phyloP scores from a whole-genome alignment of 2,888 invertebrate genomes.

The Drosophila borborema region DNA sequence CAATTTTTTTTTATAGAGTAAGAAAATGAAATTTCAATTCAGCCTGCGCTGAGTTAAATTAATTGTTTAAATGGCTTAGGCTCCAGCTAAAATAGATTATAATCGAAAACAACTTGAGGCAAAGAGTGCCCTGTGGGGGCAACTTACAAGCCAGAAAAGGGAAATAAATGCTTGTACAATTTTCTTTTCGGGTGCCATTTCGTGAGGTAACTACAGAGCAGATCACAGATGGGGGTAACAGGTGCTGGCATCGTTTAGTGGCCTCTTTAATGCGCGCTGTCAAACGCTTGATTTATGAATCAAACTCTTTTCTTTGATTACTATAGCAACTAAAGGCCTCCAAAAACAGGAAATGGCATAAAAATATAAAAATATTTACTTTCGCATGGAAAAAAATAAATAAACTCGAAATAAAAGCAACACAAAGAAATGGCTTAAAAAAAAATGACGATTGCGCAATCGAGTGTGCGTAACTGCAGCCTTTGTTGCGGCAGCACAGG shows the following conservation, averaged over 20 bases:
- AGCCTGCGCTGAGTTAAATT: conserved; percentile 11
- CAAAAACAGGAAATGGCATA: conserved; percentile 53
- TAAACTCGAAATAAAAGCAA: conserved; percentile 40
- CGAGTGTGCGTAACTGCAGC: conserved; percentile 67
- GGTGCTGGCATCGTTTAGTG: conserved; percentile 24
- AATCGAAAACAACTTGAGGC: conserved; percentile 14
- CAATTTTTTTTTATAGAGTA: background rate
- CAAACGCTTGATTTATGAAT: conserved; percentile 65
- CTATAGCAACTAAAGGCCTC: conserved; percentile 3
- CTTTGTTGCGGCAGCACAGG: conserved; percentile 25
- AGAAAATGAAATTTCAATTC: background rate
- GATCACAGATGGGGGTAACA: conserved; percentile 59
- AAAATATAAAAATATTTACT: conserved; percentile 63
- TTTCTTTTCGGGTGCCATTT: conserved; percentile 37
- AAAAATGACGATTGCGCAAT: conserved; percentile 58
- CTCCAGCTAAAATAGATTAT: conserved; percentile 13
- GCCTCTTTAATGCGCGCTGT: conserved; percentile 25
- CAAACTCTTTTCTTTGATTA: conserved; percentile 9
- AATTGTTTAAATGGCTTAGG: conserved; percentile 15
- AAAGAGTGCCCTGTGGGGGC: conserved; percentile 9
- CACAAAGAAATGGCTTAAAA: conserved; percentile 20
- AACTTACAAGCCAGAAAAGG: conserved; percentile 3
- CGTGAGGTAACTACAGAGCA: conserved; percentile 43
- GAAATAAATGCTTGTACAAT: conserved; percentile 9
- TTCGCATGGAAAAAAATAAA: conserved; percentile 55